Evolutionary conservation across 1,140 invertebrate genomes (phyloP), one percentile per base, ranked within the genome.

Genomic region (Psix sp.): DNA sequence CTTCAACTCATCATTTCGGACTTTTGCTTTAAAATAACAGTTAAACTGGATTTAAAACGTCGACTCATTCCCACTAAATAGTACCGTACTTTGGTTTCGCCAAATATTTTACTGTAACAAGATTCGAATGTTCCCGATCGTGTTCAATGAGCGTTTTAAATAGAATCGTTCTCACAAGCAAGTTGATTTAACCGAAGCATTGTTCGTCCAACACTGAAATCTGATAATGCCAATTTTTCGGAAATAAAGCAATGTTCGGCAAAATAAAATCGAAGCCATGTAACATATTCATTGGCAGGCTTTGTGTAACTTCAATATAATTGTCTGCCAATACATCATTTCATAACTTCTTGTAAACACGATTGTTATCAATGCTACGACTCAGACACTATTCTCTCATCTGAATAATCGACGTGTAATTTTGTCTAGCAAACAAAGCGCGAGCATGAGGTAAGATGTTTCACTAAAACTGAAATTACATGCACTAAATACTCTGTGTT

Each of bases 251-350:
- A 46, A 31, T 43, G 17, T 35, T 29, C 26, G 20, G 15, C 29
- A 5, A 57, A 57, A 57, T 57, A 57, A 57, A 67, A 11, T 6
- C 35, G 52, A 35, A 42, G 18, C 7, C 33, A 45, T 42, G 49
- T 62, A 57, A 63, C 42, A 57, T 29, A 43, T 63, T 57, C 67
- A 56, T 62, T 40, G 66, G 20, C 15, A 21, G 35, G 35, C 57
- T 63, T 57, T 57, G 59, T 49, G 51, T 52, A 42, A 57, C 39
- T 10, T 20, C 42, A 54, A n/a, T 54, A 46, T 60, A 66, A 73
- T 65, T 60, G 70, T 65, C 62, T 73, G 70, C 60, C 70, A 59
- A 73, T 73, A 43, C 42, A 60, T 73, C 56, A 73, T 73, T 66
- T 54, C 21, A 54, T 33, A 66, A 66, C 40, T 73, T 60, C 39